Evolutionary conservation across 2,888 invertebrate genomes (phyloP), one percentile per base, ranked within the genome.

Genomic region (Calameuta filiformis): DNA sequence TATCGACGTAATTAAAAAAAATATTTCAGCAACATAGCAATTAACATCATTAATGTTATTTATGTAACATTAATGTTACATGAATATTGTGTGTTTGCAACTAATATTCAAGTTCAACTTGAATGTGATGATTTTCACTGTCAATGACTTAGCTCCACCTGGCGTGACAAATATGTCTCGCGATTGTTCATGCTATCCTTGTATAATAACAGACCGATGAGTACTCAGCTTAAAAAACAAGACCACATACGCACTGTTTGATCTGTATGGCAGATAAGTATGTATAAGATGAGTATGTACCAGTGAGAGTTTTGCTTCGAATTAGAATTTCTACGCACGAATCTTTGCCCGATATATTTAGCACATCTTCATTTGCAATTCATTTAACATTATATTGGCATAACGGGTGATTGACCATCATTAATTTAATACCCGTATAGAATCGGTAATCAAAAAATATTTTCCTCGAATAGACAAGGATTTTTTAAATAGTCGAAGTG

Each of bases 401-500:
- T 82, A 82, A 81, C 81, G 81, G 81, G 78, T 80, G 79, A 74
- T 77, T 73, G 78, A 71, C 69, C 71, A 80, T 85, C 76, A 80
- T 80, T 79, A 77, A 68, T 73, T 78, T 73, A 71, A 75, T n/a
- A 80, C 84, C 78, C 75, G 34, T 9, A 30, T 71, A 40, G 82
- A 86, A 86, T 85, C 69, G 69, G 76, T 81, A 78, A 83, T 82
- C 76, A 76, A 56, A 1, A 23, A 56, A 23, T 56, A 56, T 23
- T 56, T 56, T 23, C 15, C 23, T 23, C 6, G 1, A 56, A 56
- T 23, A 9, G 23, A 56, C 56, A 23, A 23, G 23, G 6, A 56
- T 56, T 56, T 23, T 23, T 56, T 56, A 56, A 23, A 56, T 9
- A 56, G 56, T 56, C 23, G 56, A 23, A 23, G 40, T 6, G 40